A percentile compares a stretch with the other conserved stretches of the same genome.
Conservation (phyloP, 2,888 invertebrate species). For the Lypha dubia region DNA sequence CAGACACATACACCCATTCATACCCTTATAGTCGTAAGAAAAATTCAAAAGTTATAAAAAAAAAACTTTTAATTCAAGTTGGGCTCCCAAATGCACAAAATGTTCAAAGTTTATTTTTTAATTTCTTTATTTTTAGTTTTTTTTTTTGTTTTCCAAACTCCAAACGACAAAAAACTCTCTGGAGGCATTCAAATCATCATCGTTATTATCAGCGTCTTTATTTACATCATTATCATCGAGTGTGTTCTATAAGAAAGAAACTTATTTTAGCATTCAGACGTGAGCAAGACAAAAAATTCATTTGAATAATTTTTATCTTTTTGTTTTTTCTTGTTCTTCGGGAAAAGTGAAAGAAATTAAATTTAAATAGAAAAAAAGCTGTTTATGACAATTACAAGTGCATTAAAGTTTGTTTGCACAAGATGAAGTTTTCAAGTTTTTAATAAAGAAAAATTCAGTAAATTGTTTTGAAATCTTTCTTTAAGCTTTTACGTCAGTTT, state of each 20-base stretch:
- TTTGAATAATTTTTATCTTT: constrained; percentile 34
- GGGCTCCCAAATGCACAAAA: constrained; percentile 65
- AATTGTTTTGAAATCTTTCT: constrained; percentile 62
- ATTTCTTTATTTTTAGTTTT: constrained; percentile 20
- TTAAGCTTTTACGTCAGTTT: constrained; percentile 54
- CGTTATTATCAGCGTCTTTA: constrained; percentile 22
- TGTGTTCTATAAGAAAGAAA: background rate
- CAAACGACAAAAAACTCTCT: constrained; percentile 47
- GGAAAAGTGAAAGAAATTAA: background rate
- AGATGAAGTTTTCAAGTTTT: constrained; percentile 40
- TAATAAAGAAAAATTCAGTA: constrained; percentile 5
- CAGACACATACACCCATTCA: constrained; percentile 21
- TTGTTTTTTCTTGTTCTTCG: background rate
- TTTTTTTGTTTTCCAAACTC: constrained; percentile 19
- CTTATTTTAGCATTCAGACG: constrained; percentile 36
- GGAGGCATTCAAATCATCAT: constrained; percentile 49
- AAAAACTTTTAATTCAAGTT: constrained; percentile 69
- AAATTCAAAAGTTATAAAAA: constrained; percentile 60
- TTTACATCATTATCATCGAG: constrained; percentile 9
- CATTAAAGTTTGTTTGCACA: constrained; percentile 63
- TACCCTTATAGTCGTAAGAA: constrained; percentile 5
- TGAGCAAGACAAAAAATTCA: constrained; percentile 58
- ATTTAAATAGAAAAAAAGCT: constrained; percentile 48
- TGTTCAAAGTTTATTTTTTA: constrained; percentile 61
- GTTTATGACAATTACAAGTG: constrained; percentile 71